phyloP scores from a whole-genome alignment of 1,140 invertebrate genomes.

The Thaumatotibia leucotreta region DNA sequence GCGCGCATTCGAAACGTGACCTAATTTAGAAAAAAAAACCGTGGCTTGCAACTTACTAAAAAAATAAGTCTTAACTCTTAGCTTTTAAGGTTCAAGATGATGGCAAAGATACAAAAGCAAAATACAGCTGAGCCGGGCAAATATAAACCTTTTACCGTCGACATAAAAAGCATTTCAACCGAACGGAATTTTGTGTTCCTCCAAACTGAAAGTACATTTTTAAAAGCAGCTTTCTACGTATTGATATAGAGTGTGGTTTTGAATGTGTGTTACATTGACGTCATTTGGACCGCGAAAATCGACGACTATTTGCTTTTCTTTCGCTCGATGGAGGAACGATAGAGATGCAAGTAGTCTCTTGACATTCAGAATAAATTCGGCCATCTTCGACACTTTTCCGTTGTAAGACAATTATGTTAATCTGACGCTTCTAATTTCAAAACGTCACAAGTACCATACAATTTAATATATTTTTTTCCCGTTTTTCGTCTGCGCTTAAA shows the following conservation, averaged over 20 bases:
- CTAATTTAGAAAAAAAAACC: conserved; percentile 10
- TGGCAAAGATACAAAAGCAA: neutral
- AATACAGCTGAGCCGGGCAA: conserved; percentile 1
- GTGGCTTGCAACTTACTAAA: no score
- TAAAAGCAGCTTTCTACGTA: neutral
- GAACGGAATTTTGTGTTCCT: neutral
- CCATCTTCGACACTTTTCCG: neutral
- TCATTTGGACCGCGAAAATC: no score
- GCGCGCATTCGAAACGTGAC: neutral
- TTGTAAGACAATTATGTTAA: neutral
- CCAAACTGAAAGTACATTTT: neutral
- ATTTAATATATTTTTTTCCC: neutral
- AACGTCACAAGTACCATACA: neutral
- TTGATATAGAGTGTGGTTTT: neutral
- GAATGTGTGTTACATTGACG: neutral
- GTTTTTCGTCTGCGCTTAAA: neutral
- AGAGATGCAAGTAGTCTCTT: no score
- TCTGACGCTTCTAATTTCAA: neutral
- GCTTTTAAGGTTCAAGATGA: neutral
- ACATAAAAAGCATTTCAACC: conserved; percentile 4
- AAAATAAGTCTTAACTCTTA: neutral
- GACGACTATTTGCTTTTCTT: no score
- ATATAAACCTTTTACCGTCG: conserved; percentile 2
- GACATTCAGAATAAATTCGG: no score
- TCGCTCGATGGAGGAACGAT: no score